Evolutionary conservation across 2,888 invertebrate genomes (phyloP).

Genomic region (Cantharis lateralis): DNA sequence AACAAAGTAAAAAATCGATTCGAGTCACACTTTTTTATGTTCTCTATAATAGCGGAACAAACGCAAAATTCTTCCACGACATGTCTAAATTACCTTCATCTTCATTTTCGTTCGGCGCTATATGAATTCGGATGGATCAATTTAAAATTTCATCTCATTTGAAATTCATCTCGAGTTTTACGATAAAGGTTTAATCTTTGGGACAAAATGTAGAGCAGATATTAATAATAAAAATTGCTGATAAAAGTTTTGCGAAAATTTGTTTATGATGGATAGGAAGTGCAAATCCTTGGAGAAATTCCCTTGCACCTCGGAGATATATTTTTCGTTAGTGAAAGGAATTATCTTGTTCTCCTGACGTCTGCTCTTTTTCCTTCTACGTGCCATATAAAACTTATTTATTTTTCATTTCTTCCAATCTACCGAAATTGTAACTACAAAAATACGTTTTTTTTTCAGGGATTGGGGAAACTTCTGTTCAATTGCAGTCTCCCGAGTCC

Average conservation of each 20-base stretch:
- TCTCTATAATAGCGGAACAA: neutral
- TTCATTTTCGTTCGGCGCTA: slow-evolving; percentile 6
- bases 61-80: neutral
- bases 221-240: neutral
- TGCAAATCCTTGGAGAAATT: slow-evolving; percentile 26
- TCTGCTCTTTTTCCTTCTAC: neutral
- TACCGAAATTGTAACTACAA: neutral
- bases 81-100: slow-evolving; percentile 12
- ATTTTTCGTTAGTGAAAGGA: slow-evolving; percentile 21
- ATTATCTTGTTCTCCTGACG: slow-evolving; percentile 29
- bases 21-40: neutral
- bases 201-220: neutral
- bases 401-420: slow-evolving; percentile 11
- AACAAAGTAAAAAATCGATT: neutral
- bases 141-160: slow-evolving; percentile 13
- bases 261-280: slow-evolving; percentile 10
- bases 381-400: slow-evolving; percentile 17
- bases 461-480: slow-evolving; percentile 64
- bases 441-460: slow-evolving; percentile 56
- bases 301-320: slow-evolving; percentile 15
- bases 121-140: slow-evolving; percentile 13
- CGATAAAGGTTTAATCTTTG: slow-evolving; percentile 3
- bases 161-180: slow-evolving; percentile 9
- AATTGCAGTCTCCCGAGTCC: slow-evolving; percentile 62
- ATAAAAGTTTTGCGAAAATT: neutral